Evolutionary conservation across 2,888 invertebrate species (phyloP), one percentile per base, ranked within the genome.

Genomic region (Zaprionus obscuricornis): DNA sequence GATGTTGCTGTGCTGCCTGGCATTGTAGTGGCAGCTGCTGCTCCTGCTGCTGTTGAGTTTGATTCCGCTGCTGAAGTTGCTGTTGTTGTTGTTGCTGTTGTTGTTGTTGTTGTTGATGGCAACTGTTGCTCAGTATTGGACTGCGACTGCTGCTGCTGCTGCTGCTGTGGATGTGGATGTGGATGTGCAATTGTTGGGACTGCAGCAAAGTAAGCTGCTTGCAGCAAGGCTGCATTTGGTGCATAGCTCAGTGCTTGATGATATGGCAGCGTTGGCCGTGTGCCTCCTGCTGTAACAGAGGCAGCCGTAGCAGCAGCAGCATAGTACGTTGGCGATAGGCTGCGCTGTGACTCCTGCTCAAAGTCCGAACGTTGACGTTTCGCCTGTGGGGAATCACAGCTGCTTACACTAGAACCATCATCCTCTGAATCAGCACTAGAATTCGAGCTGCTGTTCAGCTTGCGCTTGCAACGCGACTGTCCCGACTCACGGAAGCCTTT

Each of bases 401-500:
- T 85, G 63, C 87, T 84, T n/a, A 83, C 64, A 31, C 87, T 88
- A 43, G 81, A 82, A n/a, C 73, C 87, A 45, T 88, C 88, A 43
- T 88, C 88, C 18, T 88, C 88, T 18, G 74, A 85, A 4, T 74
- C 75, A 7, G 56, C 51, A 3, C 64, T 66, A 36, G 81, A 73
- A 52, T 76, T 67, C 20, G 85, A 79, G 57, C 85, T 87, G 66
- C 86, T 88, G 85, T 89, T 88, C 85, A 89, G 91, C 90, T 95
- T 95, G 78, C 95, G 91, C 83, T 95, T 95, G 88, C 93, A 93
- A 51, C 93, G 92, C 1, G 94, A 94, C 82, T 94, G 94, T 0
- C 97, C 97, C 50, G 95, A 94, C 69, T 96, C 96, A 29, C 97
- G 93, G 90, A 98, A 98, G 0, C 97, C 97, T 91, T 97, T 97